Percentiles rank a stretch among this genome's conserved stretches.
These are phyloP conservation scores for Drymonia ruficornis DNA, from an alignment of 2,888 invertebrate species.

Conservation along the genomic window DNA sequence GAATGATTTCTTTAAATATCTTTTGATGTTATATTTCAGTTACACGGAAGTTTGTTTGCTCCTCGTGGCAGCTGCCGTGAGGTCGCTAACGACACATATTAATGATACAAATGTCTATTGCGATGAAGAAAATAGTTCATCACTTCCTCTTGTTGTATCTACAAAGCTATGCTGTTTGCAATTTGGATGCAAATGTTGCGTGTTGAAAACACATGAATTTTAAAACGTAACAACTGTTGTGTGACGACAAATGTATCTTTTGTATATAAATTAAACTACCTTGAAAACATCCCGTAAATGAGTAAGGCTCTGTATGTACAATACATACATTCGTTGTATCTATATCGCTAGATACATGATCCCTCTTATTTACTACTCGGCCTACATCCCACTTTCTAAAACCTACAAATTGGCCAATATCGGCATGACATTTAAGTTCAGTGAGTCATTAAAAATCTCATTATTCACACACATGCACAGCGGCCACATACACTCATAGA, in stretches of 20 bases:
- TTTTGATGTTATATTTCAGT: slow-evolving; percentile 30
- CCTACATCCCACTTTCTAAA: slow-evolving; percentile 3
- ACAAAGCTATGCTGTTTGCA: not conserved
- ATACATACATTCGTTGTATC: not conserved
- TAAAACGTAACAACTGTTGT: not conserved
- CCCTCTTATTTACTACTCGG: slow-evolving; percentile 7
- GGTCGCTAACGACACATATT: slow-evolving; percentile 20
- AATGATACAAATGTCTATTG: slow-evolving; percentile 14
- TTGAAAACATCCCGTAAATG: not conserved
- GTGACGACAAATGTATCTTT: not conserved
- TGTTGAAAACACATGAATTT: not conserved
- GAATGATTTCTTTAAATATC: too few species aligned
- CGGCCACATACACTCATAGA: slow-evolving; percentile 12
- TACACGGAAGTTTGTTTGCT: slow-evolving; percentile 36
- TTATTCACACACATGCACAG: slow-evolving; percentile 20
- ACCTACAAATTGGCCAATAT: slow-evolving; percentile 6
- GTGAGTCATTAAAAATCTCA: slow-evolving; percentile 29
- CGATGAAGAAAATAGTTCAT: slow-evolving; percentile 10
- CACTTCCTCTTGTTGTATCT: not conserved
- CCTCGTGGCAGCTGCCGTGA: slow-evolving; percentile 17
- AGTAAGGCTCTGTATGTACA: not conserved
- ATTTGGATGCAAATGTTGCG: not conserved
- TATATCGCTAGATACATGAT: not conserved
- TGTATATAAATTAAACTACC: not conserved
- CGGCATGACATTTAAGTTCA: slow-evolving; percentile 6